phyloP scores from a whole-genome alignment of 92 coral and sea anemone genomes.

The Epizoanthus illoricatus region DNA sequence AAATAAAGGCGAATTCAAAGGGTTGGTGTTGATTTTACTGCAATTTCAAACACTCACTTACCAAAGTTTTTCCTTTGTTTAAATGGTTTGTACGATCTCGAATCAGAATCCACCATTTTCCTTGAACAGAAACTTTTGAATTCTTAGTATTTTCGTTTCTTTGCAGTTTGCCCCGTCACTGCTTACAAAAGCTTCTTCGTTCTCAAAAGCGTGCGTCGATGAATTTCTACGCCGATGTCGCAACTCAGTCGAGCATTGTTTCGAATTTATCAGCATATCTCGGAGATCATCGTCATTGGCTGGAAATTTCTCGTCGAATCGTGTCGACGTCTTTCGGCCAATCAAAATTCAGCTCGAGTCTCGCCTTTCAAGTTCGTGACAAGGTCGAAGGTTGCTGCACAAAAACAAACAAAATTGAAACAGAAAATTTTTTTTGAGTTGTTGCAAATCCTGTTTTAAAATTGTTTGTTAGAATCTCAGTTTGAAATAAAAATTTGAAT shows the following conservation, averaged over 20 bases:
- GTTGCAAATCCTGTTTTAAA: too few relatives aligned
- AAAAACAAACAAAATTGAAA: too few relatives aligned
- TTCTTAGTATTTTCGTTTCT: not conserved
- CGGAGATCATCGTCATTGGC: conserved; percentile 36
- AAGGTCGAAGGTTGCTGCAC: not conserved
- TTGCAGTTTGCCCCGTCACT: not conserved
- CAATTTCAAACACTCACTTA: conserved; percentile 43
- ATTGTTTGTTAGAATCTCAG: too few relatives aligned
- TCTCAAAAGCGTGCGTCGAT: not conserved
- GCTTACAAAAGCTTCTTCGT: too few relatives aligned
- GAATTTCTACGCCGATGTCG: conserved; percentile 20
- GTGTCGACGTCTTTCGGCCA: conserved; percentile 15
- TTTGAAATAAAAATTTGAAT: too few relatives aligned
- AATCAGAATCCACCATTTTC: conserved; percentile 73
- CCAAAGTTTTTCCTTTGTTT: conserved; percentile 95
- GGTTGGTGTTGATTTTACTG: not conserved
- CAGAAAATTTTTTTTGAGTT: too few relatives aligned
- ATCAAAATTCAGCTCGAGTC: conserved; percentile 2
- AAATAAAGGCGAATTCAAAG: not conserved
- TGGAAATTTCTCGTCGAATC: not conserved
- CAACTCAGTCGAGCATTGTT: conserved; percentile 18
- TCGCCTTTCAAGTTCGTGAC: not conserved
- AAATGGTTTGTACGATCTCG: conserved; percentile 79
- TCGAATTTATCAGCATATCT: conserved; percentile 12
- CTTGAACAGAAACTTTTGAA: not conserved